A percentile compares a stretch with the other conserved stretches of the same genome.
Conservation (phyloP, 2,888 invertebrate species). For the Lucinisca nassula region DNA sequence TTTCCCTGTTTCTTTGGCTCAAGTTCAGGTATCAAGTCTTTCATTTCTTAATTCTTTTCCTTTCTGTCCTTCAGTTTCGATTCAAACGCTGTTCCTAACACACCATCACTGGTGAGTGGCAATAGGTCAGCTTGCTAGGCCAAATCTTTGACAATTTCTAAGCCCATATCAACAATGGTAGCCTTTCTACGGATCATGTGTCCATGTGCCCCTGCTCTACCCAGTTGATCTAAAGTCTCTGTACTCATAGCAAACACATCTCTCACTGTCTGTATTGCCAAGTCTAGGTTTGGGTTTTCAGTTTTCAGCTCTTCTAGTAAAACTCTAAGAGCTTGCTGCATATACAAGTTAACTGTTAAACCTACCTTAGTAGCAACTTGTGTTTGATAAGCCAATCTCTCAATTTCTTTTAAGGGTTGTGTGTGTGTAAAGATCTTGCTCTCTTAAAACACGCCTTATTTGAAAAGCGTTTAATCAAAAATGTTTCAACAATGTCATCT, state of each 20-base stretch:
- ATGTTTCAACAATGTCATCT: neutral
- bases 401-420: neutral
- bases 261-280: constrained; percentile 35
- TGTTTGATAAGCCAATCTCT: constrained; percentile 46
- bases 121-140: constrained; percentile 9
- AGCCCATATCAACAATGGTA: constrained; percentile 43
- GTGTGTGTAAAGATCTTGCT: neutral
- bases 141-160: constrained; percentile 38
- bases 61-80: constrained; percentile 43
- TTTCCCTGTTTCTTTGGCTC: neutral
- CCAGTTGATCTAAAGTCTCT: constrained; percentile 44
- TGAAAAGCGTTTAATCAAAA: neutral
- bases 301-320: neutral
- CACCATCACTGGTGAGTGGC: constrained; percentile 45
- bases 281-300: constrained; percentile 30
- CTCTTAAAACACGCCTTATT: neutral
- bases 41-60: constrained; percentile 47
- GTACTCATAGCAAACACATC: constrained; percentile 61
- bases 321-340: constrained; percentile 42
- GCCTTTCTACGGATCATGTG: constrained; percentile 33
- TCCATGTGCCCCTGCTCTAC: constrained; percentile 39
- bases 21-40: constrained; percentile 39
- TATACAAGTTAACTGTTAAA: constrained; percentile 3
- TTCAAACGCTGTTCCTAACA: constrained; percentile 42
- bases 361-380: constrained; percentile 39